Base-by-base conservation (phyloP, 2,888 invertebrate genomes). In the Drosophila lutescens region DNA sequence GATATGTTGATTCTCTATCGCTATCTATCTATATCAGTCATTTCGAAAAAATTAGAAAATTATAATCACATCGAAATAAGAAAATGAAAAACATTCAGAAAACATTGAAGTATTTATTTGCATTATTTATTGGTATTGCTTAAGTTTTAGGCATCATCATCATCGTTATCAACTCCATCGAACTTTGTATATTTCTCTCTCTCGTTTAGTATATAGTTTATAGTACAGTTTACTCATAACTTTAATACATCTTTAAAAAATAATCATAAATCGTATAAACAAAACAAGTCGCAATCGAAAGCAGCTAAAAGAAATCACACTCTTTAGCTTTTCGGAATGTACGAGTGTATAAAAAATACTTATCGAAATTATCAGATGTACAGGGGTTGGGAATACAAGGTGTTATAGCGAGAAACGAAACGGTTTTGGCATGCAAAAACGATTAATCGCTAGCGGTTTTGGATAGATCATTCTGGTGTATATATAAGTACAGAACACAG, bases 231-330 rank as follows among this genome's bases (percentile, higher is more conserved):
- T 79, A 78, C 80, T 83, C 77, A 87, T 87, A 83, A 82, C 83
- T 83, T 83, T 88, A 83, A 83, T 83, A 88, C 88, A 83, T 83
- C 86, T 70, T 88, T 68, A 71, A 80, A 83, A 86, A 88, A 83
- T 86, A 83, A 83, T 78, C 60, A 77, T 82, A 78, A 85, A 79
- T 86, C 68, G 79, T 83, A 86, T 76, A 88, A 88, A 88, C 83
- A 83, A 88, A 88, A 83, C 83, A 83, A 83, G 76, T 74, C 76
- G 76, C 83, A 82, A 86, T 78, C 79, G 88, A 73, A 79, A 85
- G 74, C 87, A 57, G 79, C 81, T 65, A 69, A 70, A 76, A 71
- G 76, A 87, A 82, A 86, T 88, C 88, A 83, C 88, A 83, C 60
- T 36, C 46, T 17, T 71, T 56, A 63, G 40, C 47, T 53, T 43